phyloP scores from a whole-genome alignment of 2,888 invertebrate genomes.

The Yponomeuta evonymella region DNA sequence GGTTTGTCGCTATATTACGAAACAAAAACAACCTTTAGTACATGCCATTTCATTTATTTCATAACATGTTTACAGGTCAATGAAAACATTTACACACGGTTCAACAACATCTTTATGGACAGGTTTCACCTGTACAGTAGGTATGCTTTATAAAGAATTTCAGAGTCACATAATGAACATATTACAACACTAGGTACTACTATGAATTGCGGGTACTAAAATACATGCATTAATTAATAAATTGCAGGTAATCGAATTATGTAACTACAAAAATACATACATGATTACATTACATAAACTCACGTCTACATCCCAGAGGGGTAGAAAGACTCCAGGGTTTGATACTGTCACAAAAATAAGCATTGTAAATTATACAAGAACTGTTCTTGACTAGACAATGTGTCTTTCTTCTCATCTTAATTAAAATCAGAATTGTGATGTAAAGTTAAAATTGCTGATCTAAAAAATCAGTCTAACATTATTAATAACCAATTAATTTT shows the following conservation, averaged over 20 bases:
- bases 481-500: background rate
- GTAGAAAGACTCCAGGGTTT: no score
- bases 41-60: constrained; percentile 33
- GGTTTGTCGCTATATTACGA: constrained; percentile 19
- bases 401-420: background rate
- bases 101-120: constrained; percentile 38
- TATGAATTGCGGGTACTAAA: background rate
- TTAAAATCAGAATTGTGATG: background rate
- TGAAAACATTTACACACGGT: constrained; percentile 43
- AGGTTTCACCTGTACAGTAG: constrained; percentile 32
- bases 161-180: background rate
- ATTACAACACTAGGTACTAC: background rate
- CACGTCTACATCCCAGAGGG: no score
- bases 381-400: background rate
- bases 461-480: background rate
- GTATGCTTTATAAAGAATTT: background rate
- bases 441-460: background rate
- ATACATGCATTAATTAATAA: no score
- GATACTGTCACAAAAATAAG: background rate
- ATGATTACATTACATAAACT: background rate
- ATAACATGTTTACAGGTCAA: constrained; percentile 48
- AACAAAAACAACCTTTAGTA: constrained; percentile 11
- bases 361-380: background rate
- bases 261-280: background rate
- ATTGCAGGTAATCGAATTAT: background rate